Base-by-base conservation (phyloP, 2,797 vertebrate genomes). In the Lacerta bilineata region DNA sequence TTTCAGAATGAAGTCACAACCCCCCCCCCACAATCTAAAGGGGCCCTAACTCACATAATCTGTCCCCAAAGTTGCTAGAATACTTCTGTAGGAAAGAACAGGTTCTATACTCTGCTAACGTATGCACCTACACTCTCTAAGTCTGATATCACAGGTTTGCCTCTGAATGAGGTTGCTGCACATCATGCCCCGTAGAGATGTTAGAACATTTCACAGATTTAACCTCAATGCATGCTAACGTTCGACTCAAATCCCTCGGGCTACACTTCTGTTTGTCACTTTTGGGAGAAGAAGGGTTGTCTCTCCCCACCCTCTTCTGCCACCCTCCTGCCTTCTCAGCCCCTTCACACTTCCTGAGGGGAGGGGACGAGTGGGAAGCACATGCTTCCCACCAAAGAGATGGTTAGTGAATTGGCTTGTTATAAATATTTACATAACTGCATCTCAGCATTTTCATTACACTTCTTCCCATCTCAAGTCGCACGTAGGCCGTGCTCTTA, bases 371-470 rank as follows among this genome's bases (percentile, higher is more conserved):
- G 29, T 5, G 27, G 61, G 17, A 23, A 23, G 8, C 18, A 11
- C 20, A 36, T 1, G 20, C 20, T 72, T 72, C 43, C 82, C 41
- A 85, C 84, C 39, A 25, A n/a, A 17, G 41, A 36, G 80, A 29
- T 39, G n/a, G 17, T 15, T 5, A 20, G 20, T 18, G 87, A 68
- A 36, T 6, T 18, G 17, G 25, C n/a, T 66, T 33, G 50, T 33
- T 66, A 87, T 76, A 76, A 83, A 82, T 87, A 87, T 82, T 83
- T 82, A 87, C 80, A 64, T 83, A 82, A 36, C 59, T 29, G 10
- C 55, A 10, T 82, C 55, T 76, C 71, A 39, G 25, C 71, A 75
- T 81, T 82, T 82, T 18, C 71, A 83, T 87, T 36, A 66, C 86
- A 76, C 86, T 9, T 27, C 41, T 83, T 50, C 75, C 25, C 80